Evolutionary conservation across 2,113 vertebrate genomes (phyloP).

Genomic region (Oncorhynchus nerka): DNA sequence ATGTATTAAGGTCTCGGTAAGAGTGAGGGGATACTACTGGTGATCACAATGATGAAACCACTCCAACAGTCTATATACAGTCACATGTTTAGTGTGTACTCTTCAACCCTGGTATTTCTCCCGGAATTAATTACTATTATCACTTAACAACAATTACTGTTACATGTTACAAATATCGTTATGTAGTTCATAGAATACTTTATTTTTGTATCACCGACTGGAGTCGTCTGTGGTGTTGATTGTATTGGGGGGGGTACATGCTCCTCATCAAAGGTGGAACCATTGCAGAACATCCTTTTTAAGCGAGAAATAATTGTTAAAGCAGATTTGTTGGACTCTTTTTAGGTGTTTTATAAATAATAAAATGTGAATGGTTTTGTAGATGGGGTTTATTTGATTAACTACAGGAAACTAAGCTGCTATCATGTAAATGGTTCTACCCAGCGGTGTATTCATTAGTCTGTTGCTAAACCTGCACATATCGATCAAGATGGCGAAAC

Average conservation of each 20-base stretch:
- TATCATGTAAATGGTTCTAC: neutral
- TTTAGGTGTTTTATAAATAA: slow-evolving; percentile 2
- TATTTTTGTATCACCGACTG: neutral
- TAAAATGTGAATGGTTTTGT: neutral
- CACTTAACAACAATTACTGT: neutral
- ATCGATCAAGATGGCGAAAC: too few species aligned
- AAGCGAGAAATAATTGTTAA: neutral
- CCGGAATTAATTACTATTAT: neutral
- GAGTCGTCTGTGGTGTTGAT: neutral
- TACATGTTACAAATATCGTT: neutral
- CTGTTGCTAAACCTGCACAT: too few species aligned
- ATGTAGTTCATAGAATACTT: neutral
- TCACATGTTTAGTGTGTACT: neutral
- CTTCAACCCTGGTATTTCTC: neutral
- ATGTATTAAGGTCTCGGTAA: neutral
- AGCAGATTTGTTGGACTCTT: neutral
- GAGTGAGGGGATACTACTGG: too few species aligned
- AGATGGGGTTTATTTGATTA: neutral
- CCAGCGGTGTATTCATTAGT: too few species aligned
- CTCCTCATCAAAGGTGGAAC: neutral
- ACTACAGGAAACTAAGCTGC: neutral
- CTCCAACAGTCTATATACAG: neutral
- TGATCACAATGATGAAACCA: too few species aligned
- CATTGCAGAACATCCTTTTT: neutral
- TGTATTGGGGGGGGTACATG: neutral